Percentiles rank a stretch among this genome's conserved stretches.
These are phyloP conservation scores for Erebia palarica DNA, from an alignment of 2,888 invertebrate genomes.

Conservation along the genomic window DNA sequence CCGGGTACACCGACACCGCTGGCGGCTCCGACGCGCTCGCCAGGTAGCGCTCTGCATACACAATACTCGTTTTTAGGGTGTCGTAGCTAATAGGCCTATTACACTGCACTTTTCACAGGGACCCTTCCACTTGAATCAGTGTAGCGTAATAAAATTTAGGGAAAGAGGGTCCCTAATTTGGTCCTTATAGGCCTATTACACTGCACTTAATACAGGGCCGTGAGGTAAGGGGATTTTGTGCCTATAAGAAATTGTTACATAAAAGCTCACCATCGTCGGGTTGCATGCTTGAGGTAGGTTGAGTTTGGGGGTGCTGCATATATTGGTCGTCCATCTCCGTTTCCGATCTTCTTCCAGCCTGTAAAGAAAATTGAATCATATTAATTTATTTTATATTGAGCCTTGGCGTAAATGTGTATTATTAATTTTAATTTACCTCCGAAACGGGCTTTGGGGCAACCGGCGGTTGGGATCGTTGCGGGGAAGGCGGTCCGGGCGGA, in stretches of 20 bases:
- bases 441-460: constrained; percentile 81
- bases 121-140: too few species aligned
- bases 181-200: too few species aligned
- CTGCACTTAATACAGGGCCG: too few species aligned
- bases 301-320: constrained; percentile 43
- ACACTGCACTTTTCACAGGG: too few species aligned
- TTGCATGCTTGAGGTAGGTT: constrained; percentile 49
- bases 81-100: too few species aligned
- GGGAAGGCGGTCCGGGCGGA: constrained; percentile 76
- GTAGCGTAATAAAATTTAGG: too few species aligned
- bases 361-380: constrained; percentile 6
- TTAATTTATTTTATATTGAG: too few species aligned
- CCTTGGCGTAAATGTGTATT: neutral
- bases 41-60: constrained; percentile 80
- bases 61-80: neutral
- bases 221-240: too few species aligned
- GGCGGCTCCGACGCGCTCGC: constrained; percentile 89
- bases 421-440: constrained; percentile 28
- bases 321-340: constrained; percentile 56
- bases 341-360: constrained; percentile 56
- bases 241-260: neutral
- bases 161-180: too few species aligned
- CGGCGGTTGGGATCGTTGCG: constrained; percentile 79
- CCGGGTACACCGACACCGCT: constrained; percentile 85
- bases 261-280: constrained; percentile 54